A percentile compares a stretch with the other conserved stretches of the same genome.
phyloP scores from a whole-genome alignment of 2,797 vertebrate species.

The Diplodus puntazzo region DNA sequence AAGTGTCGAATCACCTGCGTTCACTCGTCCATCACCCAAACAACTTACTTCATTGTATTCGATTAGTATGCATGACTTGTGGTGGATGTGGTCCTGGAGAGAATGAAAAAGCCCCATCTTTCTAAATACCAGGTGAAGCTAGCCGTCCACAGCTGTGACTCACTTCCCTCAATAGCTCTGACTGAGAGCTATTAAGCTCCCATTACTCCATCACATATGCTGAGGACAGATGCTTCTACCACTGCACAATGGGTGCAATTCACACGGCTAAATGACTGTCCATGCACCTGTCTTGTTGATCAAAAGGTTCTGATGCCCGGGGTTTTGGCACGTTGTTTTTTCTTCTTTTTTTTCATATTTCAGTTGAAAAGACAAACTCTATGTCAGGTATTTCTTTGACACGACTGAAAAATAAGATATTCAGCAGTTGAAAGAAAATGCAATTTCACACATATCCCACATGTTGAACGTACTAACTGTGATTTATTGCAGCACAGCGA shows the following conservation, averaged over 20 bases:
- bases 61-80: slow-evolving; percentile 45
- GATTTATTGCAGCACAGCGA: slow-evolving; percentile 25
- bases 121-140: slow-evolving; percentile 60
- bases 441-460: slow-evolving; percentile 27
- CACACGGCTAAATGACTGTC: slow-evolving; percentile 45
- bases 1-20: slow-evolving; percentile 11
- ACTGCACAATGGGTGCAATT: slow-evolving; percentile 48
- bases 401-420: slow-evolving; percentile 26
- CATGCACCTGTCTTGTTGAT: slow-evolving; percentile 42
- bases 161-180: slow-evolving; percentile 61
- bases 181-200: slow-evolving; percentile 66
- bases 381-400: slow-evolving; percentile 14
- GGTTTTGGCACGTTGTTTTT: slow-evolving; percentile 12
- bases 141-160: slow-evolving; percentile 66
- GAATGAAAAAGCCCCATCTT: slow-evolving; percentile 17
- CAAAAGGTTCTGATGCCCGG: slow-evolving; percentile 21
- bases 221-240: slow-evolving; percentile 60
- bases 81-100: slow-evolving; percentile 21
- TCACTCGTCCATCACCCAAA: slow-evolving; percentile 11
- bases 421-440: background rate
- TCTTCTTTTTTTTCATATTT: slow-evolving; percentile 2
- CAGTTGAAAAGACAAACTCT: background rate
- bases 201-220: slow-evolving; percentile 65
- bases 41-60: slow-evolving; percentile 42
- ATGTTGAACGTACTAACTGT: background rate